These are phyloP conservation scores for Elysia crispata DNA, from an alignment of 2,888 invertebrate species.

Conservation along the genomic window DNA sequence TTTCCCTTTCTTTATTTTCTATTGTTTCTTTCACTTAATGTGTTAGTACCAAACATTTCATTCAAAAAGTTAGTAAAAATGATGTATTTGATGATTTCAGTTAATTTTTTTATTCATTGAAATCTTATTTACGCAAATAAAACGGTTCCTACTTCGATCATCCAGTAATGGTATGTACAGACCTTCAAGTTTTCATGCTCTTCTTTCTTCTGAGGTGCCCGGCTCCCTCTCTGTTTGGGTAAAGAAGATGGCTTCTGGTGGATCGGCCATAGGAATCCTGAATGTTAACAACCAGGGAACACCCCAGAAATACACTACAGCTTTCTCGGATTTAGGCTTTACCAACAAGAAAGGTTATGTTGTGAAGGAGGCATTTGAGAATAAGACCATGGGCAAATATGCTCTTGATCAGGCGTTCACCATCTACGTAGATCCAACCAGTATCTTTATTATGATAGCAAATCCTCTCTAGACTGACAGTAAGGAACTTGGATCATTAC, in stretches of 20 bases:
- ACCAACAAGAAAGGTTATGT: constrained; percentile 48
- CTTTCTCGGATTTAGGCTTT: constrained; percentile 46
- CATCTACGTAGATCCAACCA: constrained; percentile 46
- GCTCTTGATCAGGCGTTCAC: constrained; percentile 25
- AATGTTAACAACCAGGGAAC: constrained; percentile 47
- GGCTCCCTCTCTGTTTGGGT: constrained; percentile 49
- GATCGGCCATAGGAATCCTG: constrained; percentile 48
- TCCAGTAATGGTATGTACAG: no score
- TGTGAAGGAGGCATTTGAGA: constrained; percentile 48
- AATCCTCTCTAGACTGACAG: constrained; percentile 4
- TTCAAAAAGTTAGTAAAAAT: not conserved
- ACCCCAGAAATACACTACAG: constrained; percentile 13
- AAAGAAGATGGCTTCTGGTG: constrained; percentile 41
- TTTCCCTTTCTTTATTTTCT: no score
- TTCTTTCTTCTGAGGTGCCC: constrained; percentile 26
- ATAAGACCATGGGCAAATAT: constrained; percentile 37
- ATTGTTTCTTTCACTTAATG: no score
- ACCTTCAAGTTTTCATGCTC: no score
- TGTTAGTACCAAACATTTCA: not conserved
- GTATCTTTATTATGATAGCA: constrained; percentile 38
- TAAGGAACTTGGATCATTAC: no score
- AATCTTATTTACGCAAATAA: no score
- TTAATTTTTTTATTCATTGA: no score
- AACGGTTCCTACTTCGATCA: no score
- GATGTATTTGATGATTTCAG: no score